These are phyloP conservation scores for Labeo calbasu DNA, from an alignment of 2,797 vertebrate genomes.

Conservation along the genomic window DNA sequence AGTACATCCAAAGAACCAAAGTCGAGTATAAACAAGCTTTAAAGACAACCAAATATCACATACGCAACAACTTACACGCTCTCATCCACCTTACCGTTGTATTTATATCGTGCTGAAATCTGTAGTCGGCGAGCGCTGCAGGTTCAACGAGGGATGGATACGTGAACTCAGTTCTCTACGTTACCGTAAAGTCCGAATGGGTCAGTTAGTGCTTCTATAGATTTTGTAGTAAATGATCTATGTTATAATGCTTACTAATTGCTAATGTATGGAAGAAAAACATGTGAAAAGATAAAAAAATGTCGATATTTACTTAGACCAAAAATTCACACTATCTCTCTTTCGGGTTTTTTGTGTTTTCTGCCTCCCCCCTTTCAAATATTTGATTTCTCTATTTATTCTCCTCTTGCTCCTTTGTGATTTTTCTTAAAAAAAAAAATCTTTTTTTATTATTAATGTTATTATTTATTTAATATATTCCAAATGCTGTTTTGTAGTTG, in stretches of 20 bases:
- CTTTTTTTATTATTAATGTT: conserved; percentile 36
- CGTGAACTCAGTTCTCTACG: conserved; percentile 73
- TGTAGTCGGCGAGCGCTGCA: conserved; percentile 47
- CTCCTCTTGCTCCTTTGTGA: conserved; percentile 59
- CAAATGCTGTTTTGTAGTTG: conserved; percentile 57
- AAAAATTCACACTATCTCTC: conserved; percentile 85
- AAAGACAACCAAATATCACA: conserved; percentile 55
- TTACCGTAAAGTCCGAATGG: conserved; percentile 88
- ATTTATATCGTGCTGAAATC: conserved; percentile 50
- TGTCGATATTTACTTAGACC: conserved; percentile 85
- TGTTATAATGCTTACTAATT: conserved; percentile 87
- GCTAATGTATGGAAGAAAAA: conserved; percentile 82
- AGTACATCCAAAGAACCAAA: conserved; percentile 76
- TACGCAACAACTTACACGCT: conserved; percentile 28
- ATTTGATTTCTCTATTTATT: conserved; percentile 16
- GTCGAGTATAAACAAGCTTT: conserved; percentile 66
- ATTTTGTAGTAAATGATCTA: conserved; percentile 87
- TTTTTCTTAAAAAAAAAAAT: conserved; percentile 72
- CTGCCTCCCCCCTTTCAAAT: conserved; percentile 60
- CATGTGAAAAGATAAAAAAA: conserved; percentile 79
- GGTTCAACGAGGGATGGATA: conserved; percentile 49
- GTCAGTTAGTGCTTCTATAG: conserved; percentile 89
- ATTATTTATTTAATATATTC: conserved; percentile 59
- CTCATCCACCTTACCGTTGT: conserved; percentile 65
- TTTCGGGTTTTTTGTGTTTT: conserved; percentile 66